Base-by-base conservation (phyloP, 2,113 vertebrate genomes). In the Periophthalmodon schlosseri region DNA sequence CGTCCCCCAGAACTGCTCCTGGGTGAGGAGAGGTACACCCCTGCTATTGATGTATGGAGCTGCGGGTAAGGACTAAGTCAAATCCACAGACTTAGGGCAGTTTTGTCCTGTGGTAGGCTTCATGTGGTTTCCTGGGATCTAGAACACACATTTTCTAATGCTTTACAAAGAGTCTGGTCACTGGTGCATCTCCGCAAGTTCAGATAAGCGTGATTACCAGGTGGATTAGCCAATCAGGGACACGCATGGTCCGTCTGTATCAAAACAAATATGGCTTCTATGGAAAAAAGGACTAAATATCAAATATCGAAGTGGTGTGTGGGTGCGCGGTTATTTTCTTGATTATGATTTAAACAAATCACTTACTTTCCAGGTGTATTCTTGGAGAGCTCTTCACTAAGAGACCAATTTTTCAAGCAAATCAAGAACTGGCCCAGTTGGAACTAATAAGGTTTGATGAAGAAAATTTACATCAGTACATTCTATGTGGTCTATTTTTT, bases 401-500 rank as follows among this genome's bases (percentile, higher is more conserved):
- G 94, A 99, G 98, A 79, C 98, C 98, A 58, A 99, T 99, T 88
- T 99, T 99, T 90, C 98, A 99, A 93, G 98, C 98, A 76, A 99
- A 99, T 77, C 98, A 99, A 89, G 98, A 99, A 89, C 95, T 99
- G 66, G 96, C 97, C 63, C 98, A 99, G 67, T 93, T 99, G 34
- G 98, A 99, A 91, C 93, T 99, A n/a, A 99, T 99, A 91, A 99
- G 97, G 97, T 99, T 81, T 76, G 52, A 23, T 18, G 44, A 49
- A 49, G 39, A 47, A n/a, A 49, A 15, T 24, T 24, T 11, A 12
- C 20, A 23, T 5, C 24, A 33, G 28, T 34, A 28, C 16, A 8
- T 18, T 63, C 2, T 65, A 20, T 39, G 21, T 39, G 8, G 34
- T 24, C 9, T 44, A 44, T 44, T 44, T 44, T 52, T 15, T 28